Percentiles rank a stretch among this genome's conserved stretches.
These are phyloP conservation scores for Rhabdophis nuchalis DNA, from an alignment of 2,797 vertebrate genomes.

Conservation along the genomic window DNA sequence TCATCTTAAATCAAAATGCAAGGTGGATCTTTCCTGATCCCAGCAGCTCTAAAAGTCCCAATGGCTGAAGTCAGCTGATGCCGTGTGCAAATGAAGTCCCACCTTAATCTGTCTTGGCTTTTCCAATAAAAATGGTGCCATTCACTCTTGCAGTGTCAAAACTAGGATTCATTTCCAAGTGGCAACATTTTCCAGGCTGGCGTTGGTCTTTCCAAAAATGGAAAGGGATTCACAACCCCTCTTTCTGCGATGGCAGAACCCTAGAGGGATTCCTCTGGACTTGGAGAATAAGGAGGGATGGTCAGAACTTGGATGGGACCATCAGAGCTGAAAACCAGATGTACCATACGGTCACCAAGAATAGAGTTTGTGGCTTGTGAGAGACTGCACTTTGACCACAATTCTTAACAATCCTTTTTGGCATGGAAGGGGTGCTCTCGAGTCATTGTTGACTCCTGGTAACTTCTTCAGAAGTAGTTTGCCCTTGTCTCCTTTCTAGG, in stretches of 20 bases:
- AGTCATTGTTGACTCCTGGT: not conserved
- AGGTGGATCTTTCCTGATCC: not conserved
- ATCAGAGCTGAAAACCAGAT: not conserved
- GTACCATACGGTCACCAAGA: not conserved
- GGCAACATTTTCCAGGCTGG: not conserved
- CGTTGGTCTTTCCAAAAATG: not conserved
- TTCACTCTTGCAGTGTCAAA: too few relatives aligned
- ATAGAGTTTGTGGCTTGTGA: not conserved
- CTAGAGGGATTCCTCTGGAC: not conserved
- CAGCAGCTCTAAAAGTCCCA: not conserved
- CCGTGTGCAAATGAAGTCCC: not conserved
- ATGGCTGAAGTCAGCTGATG: not conserved
- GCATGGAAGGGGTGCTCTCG: not conserved
- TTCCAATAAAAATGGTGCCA: too few relatives aligned
- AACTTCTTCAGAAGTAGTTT: not conserved
- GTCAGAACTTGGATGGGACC: not conserved
- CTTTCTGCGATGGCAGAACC: not conserved
- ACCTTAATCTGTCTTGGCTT: not conserved
- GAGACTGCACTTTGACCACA: not conserved
- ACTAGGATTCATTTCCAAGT: too few relatives aligned
- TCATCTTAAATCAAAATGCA: not conserved
- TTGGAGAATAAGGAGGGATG: not conserved
- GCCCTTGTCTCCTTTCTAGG: not conserved
- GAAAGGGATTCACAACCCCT: not conserved
- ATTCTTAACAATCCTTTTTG: not conserved